These are phyloP conservation scores for Pterois miles DNA, from an alignment of 2,797 vertebrate genomes.

Conservation along the genomic window DNA sequence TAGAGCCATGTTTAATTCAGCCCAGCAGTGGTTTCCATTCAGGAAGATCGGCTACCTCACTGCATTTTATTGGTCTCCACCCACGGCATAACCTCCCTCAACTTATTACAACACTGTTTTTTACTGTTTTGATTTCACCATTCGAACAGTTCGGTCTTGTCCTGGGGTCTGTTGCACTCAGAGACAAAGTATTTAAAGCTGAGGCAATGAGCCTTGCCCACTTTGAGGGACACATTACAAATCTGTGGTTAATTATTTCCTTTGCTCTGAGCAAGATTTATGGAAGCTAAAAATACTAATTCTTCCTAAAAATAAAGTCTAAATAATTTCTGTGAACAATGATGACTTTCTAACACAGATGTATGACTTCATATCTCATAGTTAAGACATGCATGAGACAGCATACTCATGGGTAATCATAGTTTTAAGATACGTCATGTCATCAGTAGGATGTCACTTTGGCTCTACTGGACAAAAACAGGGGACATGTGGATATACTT, in stretches of 20 bases:
- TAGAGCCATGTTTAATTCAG: slow-evolving; percentile 14
- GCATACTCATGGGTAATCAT: not conserved
- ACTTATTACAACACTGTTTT: not conserved
- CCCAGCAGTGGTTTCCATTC: slow-evolving; percentile 37
- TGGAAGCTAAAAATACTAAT: not conserved
- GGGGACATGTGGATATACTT: not conserved
- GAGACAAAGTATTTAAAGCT: not conserved
- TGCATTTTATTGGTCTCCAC: slow-evolving; percentile 29
- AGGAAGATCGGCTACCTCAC: slow-evolving; percentile 21
- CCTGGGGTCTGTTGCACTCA: not conserved
- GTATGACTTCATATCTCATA: not conserved
- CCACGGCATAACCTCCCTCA: slow-evolving; percentile 4
- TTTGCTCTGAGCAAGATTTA: not conserved
- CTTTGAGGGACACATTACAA: not conserved
- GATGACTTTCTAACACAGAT: not conserved
- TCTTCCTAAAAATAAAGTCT: not conserved
- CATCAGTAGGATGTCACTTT: not conserved
- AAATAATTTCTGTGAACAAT: not conserved
- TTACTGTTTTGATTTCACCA: slow-evolving; percentile 20
- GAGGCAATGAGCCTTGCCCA: not conserved
- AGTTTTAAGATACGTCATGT: not conserved
- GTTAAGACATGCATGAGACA: not conserved
- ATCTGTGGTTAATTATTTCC: not conserved
- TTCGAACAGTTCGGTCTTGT: not conserved
- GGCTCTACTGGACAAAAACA: not conserved